Percentiles rank a stretch among this genome's conserved stretches.
Conservation (phyloP, 2,113 vertebrate species). For the Aldabrachelys gigantea region DNA sequence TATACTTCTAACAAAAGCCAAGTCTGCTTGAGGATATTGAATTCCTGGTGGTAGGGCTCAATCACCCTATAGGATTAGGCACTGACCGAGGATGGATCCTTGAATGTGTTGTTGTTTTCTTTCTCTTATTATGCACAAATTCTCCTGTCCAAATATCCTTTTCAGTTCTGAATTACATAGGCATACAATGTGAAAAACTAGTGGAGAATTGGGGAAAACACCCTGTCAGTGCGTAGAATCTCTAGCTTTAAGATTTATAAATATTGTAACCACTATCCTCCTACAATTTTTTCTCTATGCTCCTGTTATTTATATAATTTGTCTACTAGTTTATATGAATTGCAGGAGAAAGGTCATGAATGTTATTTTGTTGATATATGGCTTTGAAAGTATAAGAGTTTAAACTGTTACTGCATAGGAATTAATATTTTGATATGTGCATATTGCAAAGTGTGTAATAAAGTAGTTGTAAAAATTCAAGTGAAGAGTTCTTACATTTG, state of each 20-base stretch:
- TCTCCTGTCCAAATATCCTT: background rate
- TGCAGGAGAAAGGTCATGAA: background rate
- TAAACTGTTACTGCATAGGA: background rate
- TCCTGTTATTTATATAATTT: background rate
- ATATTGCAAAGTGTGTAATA: background rate
- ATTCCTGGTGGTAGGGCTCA: background rate
- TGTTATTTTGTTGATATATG: background rate
- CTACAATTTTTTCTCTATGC: fast-evolving
- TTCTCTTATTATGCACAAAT: background rate
- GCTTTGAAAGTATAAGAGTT: background rate
- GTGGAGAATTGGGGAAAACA: background rate
- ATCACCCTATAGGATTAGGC: background rate
- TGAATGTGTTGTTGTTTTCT: background rate
- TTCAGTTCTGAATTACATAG: background rate
- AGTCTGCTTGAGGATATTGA: background rate
- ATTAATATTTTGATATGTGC: background rate
- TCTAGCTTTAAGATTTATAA: background rate
- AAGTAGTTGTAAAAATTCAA: background rate
- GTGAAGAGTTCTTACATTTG: background rate
- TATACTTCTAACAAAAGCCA: background rate
- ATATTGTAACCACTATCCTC: background rate
- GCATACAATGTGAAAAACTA: background rate
- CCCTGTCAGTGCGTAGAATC: fast-evolving
- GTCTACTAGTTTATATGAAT: background rate
- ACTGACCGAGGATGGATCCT: background rate